Evolutionary conservation across 2,113 vertebrate genomes (phyloP).

Genomic region (Sinosuthora webbiana): DNA sequence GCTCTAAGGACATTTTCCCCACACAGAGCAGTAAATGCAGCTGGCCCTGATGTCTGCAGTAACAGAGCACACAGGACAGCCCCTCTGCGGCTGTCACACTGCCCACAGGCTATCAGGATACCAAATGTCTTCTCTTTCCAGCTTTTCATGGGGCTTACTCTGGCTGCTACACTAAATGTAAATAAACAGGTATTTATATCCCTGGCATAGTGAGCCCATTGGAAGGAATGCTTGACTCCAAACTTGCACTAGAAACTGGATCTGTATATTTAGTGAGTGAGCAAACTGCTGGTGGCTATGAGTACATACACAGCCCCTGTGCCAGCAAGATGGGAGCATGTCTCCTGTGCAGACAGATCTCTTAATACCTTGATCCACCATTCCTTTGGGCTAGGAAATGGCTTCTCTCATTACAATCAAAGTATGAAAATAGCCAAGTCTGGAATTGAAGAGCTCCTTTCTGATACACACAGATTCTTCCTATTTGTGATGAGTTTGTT

Average conservation of each 20-base stretch:
- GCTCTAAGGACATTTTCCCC: not conserved
- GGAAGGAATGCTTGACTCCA: conserved; percentile 68
- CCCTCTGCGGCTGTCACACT: conserved; percentile 9
- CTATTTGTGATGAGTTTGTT: not conserved
- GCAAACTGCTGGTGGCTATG: conserved; percentile 68
- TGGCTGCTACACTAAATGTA: conserved; percentile 65
- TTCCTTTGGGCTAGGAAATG: not conserved
- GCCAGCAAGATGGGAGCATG: conserved; percentile 49
- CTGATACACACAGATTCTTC: not conserved
- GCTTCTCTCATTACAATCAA: not conserved
- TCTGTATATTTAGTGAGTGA: conserved; percentile 67
- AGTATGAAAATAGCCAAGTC: not conserved
- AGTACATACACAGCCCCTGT: not conserved
- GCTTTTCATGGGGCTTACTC: not conserved
- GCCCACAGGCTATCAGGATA: conserved; percentile 2
- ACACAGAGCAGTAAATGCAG: not conserved
- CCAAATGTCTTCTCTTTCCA: not conserved
- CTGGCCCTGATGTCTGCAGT: not conserved
- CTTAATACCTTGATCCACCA: not conserved
- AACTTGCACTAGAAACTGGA: conserved; percentile 68
- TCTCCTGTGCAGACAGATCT: not conserved
- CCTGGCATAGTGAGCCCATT: conserved; percentile 4
- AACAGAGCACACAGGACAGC: not conserved
- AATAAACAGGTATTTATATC: conserved; percentile 44
- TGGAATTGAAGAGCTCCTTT: not conserved